phyloP scores from a whole-genome alignment of 2,113 vertebrate genomes.

The Cervus canadensis region DNA sequence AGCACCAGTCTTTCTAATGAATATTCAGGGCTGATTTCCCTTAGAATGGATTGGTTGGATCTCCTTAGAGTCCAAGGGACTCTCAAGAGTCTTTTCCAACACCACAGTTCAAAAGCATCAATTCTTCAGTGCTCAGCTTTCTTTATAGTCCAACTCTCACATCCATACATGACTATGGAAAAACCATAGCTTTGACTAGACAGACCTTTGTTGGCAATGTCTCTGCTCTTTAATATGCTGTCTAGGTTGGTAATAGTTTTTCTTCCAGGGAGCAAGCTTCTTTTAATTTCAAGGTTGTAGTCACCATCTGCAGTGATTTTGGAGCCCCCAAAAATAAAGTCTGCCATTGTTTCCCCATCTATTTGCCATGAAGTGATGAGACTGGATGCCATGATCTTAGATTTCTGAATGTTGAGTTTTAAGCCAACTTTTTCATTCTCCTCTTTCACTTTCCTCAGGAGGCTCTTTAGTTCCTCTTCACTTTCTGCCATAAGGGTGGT shows the following conservation, averaged over 20 bases:
- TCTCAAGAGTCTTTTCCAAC: not conserved
- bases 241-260: not conserved
- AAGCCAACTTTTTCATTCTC: not conserved
- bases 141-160: not conserved
- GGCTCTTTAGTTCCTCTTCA: not conserved
- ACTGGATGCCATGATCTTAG: too few species aligned
- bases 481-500: not conserved
- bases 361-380: too few species aligned
- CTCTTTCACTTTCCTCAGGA: not conserved
- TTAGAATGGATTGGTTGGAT: not conserved
- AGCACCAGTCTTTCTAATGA: not conserved
- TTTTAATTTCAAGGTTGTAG: not conserved
- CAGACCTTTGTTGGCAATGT: not conserved
- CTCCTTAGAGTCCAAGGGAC: not conserved
- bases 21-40: not conserved
- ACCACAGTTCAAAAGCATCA: not conserved
- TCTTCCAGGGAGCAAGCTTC: not conserved
- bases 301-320: not conserved
- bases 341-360: too few species aligned
- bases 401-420: not conserved
- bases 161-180: not conserved
- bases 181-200: not conserved
- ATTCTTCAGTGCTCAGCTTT: not conserved
- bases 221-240: not conserved
- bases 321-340: not conserved